Evolutionary conservation across 2,113 vertebrate genomes (phyloP).

Genomic region (Colaptes auratus): DNA sequence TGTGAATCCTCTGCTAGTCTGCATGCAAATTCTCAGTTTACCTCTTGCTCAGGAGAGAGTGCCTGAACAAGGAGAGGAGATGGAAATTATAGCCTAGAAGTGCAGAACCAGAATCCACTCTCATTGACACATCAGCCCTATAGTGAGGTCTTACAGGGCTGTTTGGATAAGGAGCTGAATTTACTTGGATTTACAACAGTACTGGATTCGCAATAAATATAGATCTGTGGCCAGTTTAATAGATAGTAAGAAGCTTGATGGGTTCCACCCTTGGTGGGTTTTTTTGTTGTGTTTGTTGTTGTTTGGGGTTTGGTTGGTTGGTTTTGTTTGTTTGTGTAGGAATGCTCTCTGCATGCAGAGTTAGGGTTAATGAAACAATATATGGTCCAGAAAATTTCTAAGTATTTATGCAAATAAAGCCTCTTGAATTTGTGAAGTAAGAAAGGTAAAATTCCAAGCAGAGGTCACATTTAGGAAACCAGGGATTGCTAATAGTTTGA

Average conservation of each 20-base stretch:
- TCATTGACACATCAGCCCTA: neutral
- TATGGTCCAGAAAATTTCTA: neutral
- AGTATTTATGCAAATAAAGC: neutral
- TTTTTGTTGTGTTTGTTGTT: neutral
- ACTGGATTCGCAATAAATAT: neutral
- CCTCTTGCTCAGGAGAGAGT: neutral
- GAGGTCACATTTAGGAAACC: neutral
- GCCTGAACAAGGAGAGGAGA: neutral
- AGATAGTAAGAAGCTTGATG: neutral
- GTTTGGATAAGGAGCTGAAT: neutral
- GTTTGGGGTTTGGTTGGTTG: too few species aligned
- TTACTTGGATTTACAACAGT: neutral
- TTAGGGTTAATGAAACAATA: neutral
- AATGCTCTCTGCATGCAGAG: neutral
- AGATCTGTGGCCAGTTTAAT: neutral
- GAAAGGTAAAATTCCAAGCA: neutral
- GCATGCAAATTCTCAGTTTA: neutral
- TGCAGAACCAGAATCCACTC: neutral
- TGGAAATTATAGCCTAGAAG: neutral
- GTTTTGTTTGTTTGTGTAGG: neutral
- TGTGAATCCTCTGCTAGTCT: neutral
- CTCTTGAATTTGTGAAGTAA: neutral
- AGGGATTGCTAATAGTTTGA: neutral
- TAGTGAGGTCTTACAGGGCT: fast-evolving
- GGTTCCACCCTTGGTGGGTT: too few species aligned